Percentiles rank a stretch among this genome's conserved stretches.
phyloP scores from a whole-genome alignment of 2,888 invertebrate genomes.

The Cheilosia scutellata region DNA sequence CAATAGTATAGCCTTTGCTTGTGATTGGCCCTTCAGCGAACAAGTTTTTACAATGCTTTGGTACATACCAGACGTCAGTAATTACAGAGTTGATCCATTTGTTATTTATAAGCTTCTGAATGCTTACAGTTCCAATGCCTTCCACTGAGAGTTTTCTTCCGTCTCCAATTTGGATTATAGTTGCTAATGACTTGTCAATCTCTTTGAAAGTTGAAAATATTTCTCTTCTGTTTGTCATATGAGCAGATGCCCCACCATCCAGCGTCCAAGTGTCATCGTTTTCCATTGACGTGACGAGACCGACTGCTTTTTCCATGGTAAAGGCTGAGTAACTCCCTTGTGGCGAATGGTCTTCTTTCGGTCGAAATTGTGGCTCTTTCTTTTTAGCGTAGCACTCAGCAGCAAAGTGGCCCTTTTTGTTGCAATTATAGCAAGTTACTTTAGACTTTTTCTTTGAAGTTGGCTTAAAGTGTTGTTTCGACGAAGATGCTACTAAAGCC shows the following conservation, averaged over 20 bases:
- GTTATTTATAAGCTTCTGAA: neutral
- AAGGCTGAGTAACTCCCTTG: constrained; percentile 13
- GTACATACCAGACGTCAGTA: constrained; percentile 1
- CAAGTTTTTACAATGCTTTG: constrained; percentile 2
- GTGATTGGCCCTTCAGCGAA: neutral
- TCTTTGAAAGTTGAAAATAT: constrained; percentile 7
- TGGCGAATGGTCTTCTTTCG: neutral
- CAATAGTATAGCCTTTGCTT: neutral
- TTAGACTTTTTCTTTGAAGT: neutral
- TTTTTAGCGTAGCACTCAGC: neutral
- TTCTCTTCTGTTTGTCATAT: neutral
- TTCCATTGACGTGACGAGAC: neutral
- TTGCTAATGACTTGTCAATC: neutral
- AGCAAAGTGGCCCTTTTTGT: constrained; percentile 10
- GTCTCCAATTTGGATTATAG: neutral
- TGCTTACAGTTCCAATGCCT: neutral
- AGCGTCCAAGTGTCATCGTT: neutral
- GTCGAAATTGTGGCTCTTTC: constrained; percentile 1
- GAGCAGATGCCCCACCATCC: neutral
- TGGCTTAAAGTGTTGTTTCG: neutral
- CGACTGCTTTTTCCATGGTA: neutral
- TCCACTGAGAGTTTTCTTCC: neutral
- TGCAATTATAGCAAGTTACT: constrained; percentile 9
- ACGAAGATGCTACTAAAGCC: constrained; percentile 11
- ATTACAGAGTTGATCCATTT: neutral